Percentiles rank a stretch among this genome's conserved stretches.
These are phyloP conservation scores for Ctena decussata DNA, from an alignment of 2,888 invertebrate species.

Conservation along the genomic window DNA sequence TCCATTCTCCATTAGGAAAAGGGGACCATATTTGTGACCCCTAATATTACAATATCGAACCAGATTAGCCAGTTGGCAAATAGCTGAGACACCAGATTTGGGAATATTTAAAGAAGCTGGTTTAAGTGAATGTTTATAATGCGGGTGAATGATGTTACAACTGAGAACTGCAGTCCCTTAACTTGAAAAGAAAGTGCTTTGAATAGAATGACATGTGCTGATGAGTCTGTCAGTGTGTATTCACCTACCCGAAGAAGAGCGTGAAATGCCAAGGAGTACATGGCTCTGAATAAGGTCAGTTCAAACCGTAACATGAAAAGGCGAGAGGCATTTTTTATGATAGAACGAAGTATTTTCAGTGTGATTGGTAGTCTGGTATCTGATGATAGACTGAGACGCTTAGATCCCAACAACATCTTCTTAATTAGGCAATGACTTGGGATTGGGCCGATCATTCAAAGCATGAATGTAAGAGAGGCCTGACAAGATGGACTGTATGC, in stretches of 20 bases:
- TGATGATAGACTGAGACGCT: not conserved
- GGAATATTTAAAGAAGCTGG: not conserved
- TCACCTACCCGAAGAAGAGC: not conserved
- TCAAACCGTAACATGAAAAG: not conserved
- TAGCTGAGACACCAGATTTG: not conserved
- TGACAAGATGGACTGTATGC: conserved; percentile 26
- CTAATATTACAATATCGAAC: not conserved
- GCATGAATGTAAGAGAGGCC: conserved; percentile 39
- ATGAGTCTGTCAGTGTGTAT: not conserved
- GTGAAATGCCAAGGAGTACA: conserved; percentile 38
- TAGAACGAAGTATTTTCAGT: not conserved
- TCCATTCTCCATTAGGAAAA: not conserved
- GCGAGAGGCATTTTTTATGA: not conserved
- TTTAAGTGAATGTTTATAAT: conserved; percentile 2
- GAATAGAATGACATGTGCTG: not conserved
- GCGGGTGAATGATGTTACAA: not conserved
- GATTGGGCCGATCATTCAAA: conserved; percentile 4
- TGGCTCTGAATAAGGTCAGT: not conserved
- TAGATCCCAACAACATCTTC: conserved; percentile 27
- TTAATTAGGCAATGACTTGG: conserved; percentile 29
- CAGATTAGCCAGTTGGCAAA: not conserved
- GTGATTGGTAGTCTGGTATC: not conserved
- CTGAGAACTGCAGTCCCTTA: not conserved
- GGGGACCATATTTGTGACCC: not conserved
- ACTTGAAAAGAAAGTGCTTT: not conserved